These are phyloP conservation scores for Dipodomys spectabilis DNA, from an alignment of 2,113 vertebrate species.

Conservation along the genomic window DNA sequence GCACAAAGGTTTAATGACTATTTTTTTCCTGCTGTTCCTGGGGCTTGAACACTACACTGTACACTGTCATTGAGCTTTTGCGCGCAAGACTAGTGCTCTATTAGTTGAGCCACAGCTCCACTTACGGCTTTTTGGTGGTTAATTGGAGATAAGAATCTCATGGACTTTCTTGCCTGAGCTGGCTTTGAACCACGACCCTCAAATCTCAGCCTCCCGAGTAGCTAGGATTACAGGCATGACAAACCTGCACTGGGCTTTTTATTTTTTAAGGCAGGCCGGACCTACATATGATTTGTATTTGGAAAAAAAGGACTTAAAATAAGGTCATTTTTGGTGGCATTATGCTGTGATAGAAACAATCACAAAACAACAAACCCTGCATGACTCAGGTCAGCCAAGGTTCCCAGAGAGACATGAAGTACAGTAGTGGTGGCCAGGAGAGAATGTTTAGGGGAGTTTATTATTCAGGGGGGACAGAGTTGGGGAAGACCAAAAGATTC, in stretches of 20 bases:
- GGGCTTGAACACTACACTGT: too few relatives aligned
- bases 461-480: too few relatives aligned
- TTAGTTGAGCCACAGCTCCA: too few relatives aligned
- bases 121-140: too few relatives aligned
- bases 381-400: background rate
- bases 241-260: too few relatives aligned
- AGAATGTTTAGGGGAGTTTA: background rate
- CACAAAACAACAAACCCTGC: background rate
- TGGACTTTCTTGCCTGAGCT: too few relatives aligned
- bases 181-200: too few relatives aligned
- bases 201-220: too few relatives aligned
- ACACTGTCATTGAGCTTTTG: too few relatives aligned
- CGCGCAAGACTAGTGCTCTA: too few relatives aligned
- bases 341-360: background rate
- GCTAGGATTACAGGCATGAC: too few relatives aligned
- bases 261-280: slow-evolving; percentile 35
- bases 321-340: background rate
- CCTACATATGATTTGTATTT: slow-evolving; percentile 13
- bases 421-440: background rate
- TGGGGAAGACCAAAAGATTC: background rate
- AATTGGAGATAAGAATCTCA: too few relatives aligned
- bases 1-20: background rate
- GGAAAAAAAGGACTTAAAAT: slow-evolving; percentile 20
- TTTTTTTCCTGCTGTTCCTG: background rate
- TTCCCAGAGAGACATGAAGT: background rate